Evolutionary conservation across 2,888 invertebrate species (phyloP).

Genomic region (Diabrotica balteata): DNA sequence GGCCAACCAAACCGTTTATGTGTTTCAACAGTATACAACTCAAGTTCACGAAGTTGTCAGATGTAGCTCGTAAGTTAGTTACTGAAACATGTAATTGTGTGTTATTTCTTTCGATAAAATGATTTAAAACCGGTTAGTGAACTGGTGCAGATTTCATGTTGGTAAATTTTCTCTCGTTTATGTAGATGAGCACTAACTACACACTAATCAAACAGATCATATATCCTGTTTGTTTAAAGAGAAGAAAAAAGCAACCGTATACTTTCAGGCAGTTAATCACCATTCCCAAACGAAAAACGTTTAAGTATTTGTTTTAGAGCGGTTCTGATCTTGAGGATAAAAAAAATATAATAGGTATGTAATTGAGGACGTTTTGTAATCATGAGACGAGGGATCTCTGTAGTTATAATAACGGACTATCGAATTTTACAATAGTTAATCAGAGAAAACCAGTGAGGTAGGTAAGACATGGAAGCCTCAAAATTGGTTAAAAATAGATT

Average conservation of each 20-base stretch:
- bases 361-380: slow-evolving; percentile 18
- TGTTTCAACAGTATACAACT: too few species aligned
- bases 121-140: too few species aligned
- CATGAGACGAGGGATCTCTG: slow-evolving; percentile 14
- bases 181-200: slow-evolving; percentile 16
- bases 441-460: slow-evolving; percentile 8
- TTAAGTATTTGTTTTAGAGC: slow-evolving; percentile 21
- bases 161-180: slow-evolving; percentile 7
- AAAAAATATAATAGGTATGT: slow-evolving; percentile 19
- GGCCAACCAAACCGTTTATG: too few species aligned
- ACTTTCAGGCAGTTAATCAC: slow-evolving; percentile 15
- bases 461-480: too few species aligned
- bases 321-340: neutral
- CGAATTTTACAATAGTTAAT: slow-evolving; percentile 24
- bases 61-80: too few species aligned
- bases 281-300: slow-evolving; percentile 16
- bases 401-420: slow-evolving; percentile 20
- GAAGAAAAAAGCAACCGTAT: slow-evolving; percentile 2
- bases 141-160: too few species aligned
- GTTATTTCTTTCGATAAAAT: too few species aligned
- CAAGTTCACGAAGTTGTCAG: too few species aligned
- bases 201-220: slow-evolving; percentile 12
- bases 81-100: too few species aligned
- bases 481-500: too few species aligned
- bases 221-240: slow-evolving; percentile 23